Evolutionary conservation across 2,888 invertebrate genomes (phyloP).

Genomic region (Atherix ibis): DNA sequence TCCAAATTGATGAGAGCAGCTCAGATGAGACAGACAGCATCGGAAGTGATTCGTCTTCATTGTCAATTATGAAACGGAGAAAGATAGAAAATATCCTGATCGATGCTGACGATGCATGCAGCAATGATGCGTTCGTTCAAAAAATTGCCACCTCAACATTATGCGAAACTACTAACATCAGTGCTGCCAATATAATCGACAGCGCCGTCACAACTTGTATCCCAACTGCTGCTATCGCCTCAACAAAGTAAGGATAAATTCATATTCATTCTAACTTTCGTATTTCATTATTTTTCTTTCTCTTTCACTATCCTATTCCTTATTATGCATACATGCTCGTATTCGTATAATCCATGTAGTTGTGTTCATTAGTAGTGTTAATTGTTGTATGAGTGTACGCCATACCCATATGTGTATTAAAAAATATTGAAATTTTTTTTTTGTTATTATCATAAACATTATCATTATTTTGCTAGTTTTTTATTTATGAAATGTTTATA

Average conservation of each 20-base stretch:
- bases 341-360: too few relatives aligned
- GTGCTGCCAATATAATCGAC: too few relatives aligned
- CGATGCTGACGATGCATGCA: slow-evolving; percentile 33
- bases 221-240: slow-evolving; percentile 3
- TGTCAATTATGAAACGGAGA: slow-evolving; percentile 21
- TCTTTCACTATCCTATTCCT: too few relatives aligned
- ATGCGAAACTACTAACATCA: slow-evolving; percentile 8
- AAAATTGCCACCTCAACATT: slow-evolving; percentile 22
- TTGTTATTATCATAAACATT: too few relatives aligned
- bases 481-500: too few relatives aligned
- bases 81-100: slow-evolving; percentile 25
- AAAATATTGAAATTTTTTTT: too few relatives aligned
- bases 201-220: too few relatives aligned
- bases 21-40: slow-evolving; percentile 4
- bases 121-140: slow-evolving; percentile 31
- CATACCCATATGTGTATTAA: too few relatives aligned
- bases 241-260: slow-evolving; percentile 16
- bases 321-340: too few relatives aligned
- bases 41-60: slow-evolving; percentile 7
- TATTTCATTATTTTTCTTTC: slow-evolving; percentile 1
- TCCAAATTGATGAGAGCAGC: slow-evolving; percentile 7
- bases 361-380: too few relatives aligned
- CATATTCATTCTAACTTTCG: neutral
- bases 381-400: too few relatives aligned
- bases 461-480: too few relatives aligned